phyloP scores from a whole-genome alignment of 92 coral and sea anemone species.

The Phenganax marumi region DNA sequence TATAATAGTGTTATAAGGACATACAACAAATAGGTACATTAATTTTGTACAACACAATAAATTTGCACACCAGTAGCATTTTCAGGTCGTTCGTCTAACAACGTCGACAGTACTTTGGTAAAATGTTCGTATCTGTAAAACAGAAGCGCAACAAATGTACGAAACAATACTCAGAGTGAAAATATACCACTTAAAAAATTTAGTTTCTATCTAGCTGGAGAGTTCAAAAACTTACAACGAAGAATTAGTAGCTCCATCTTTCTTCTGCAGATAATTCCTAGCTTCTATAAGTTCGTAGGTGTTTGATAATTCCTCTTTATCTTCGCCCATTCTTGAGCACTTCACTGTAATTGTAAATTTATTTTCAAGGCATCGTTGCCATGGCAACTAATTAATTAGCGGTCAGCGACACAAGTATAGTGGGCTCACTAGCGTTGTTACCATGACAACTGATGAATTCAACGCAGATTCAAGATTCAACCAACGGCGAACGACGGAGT shows the following conservation, averaged over 20 bases:
- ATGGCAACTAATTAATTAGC: slow-evolving; percentile 10
- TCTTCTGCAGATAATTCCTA: slow-evolving; percentile 68
- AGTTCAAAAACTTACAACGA: slow-evolving; percentile 69
- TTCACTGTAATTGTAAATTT: background rate
- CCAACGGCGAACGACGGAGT: no score
- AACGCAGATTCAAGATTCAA: no score
- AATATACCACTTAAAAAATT: background rate
- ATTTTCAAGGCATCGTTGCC: slow-evolving; percentile 19
- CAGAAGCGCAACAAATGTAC: background rate
- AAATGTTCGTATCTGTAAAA: slow-evolving; percentile 81
- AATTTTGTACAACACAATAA: background rate
- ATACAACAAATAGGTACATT: background rate
- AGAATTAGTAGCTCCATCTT: slow-evolving; percentile 72
- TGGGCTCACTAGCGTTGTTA: background rate
- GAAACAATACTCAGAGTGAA: background rate
- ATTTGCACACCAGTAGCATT: slow-evolving; percentile 76
- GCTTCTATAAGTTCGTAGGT: slow-evolving; percentile 68
- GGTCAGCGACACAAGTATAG: background rate
- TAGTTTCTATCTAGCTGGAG: background rate
- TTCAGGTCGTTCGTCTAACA: slow-evolving; percentile 85
- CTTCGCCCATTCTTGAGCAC: slow-evolving; percentile 27
- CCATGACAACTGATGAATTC: background rate
- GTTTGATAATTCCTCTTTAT: slow-evolving; percentile 6
- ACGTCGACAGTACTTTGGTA: slow-evolving; percentile 74
- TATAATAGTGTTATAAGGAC: background rate